Evolutionary conservation across 2,797 vertebrate species (phyloP).

Genomic region (Sternotherus odoratus): DNA sequence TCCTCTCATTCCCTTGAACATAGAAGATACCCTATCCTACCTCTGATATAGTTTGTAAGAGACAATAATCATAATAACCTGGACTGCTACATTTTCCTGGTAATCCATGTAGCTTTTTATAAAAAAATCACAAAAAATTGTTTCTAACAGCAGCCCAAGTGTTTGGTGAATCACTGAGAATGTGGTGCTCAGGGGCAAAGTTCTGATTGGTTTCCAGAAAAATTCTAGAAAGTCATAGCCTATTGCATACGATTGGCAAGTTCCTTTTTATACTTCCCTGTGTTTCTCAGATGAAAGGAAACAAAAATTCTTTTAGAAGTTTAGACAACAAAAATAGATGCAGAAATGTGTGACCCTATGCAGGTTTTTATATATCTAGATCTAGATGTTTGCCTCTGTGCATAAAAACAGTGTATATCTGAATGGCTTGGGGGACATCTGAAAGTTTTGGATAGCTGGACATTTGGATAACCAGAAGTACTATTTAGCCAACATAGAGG

Average conservation of each 20-base stretch:
- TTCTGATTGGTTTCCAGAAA: constrained; percentile 23
- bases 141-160: neutral
- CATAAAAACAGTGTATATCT: neutral
- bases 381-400: neutral
- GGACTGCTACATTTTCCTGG: neutral
- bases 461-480: neutral
- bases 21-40: rapidly evolving
- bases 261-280: neutral
- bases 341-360: neutral
- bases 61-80: neutral
- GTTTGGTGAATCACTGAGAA: constrained; percentile 24
- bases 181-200: constrained; percentile 22
- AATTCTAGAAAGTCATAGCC: rapidly evolving
- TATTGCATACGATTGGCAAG: neutral
- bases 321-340: neutral
- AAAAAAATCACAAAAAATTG: neutral
- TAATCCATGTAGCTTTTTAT: neutral
- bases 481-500: neutral
- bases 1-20: neutral
- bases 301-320: neutral
- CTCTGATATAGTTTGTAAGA: neutral
- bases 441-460: neutral
- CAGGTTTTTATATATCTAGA: rapidly evolving
- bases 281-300: neutral
- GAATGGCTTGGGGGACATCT: neutral